Percentiles rank a stretch among this genome's conserved stretches.
phyloP scores from a whole-genome alignment of 2,888 invertebrate genomes.

The Oxycera nigricornis region DNA sequence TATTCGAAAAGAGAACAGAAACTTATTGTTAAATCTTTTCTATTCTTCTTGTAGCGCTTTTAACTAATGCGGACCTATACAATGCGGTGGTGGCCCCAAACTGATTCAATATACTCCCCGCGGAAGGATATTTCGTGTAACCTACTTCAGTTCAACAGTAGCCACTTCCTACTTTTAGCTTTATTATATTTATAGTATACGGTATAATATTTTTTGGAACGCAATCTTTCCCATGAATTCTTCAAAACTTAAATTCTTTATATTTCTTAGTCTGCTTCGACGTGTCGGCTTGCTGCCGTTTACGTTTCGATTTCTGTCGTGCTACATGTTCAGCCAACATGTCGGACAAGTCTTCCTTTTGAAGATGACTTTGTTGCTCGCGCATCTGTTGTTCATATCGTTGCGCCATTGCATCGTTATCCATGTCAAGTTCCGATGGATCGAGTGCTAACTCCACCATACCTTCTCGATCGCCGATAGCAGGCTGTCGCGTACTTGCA shows the following conservation, averaged over 20 bases:
- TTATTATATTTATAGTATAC: no score
- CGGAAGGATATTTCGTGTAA: no score
- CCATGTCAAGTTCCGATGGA: slow-evolving; percentile 96
- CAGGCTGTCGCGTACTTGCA: slow-evolving; percentile 45
- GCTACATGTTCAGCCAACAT: slow-evolving; percentile 99
- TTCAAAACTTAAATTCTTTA: slow-evolving; percentile 96
- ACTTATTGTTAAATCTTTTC: no score
- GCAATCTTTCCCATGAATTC: not conserved
- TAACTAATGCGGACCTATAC: no score
- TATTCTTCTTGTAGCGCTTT: no score
- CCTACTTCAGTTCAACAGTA: no score
- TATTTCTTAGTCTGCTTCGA: slow-evolving; percentile 94
- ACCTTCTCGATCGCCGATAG: slow-evolving; percentile 66
- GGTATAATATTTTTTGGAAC: no score
- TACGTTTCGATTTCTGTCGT: slow-evolving; percentile 93
- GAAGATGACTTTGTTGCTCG: slow-evolving; percentile 86
- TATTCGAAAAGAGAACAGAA: no score
- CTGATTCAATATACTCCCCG: no score
- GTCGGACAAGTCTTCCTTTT: slow-evolving; percentile 95
- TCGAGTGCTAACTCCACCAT: slow-evolving; percentile 95
- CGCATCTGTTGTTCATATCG: slow-evolving; percentile 96
- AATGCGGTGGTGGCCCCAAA: no score
- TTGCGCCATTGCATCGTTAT: slow-evolving; percentile 94
- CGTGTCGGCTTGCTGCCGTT: slow-evolving; percentile 88
- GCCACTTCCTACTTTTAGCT: no score